Evolutionary conservation across 1,140 invertebrate species (phyloP).

Genomic region (Laupala kohalensis): DNA sequence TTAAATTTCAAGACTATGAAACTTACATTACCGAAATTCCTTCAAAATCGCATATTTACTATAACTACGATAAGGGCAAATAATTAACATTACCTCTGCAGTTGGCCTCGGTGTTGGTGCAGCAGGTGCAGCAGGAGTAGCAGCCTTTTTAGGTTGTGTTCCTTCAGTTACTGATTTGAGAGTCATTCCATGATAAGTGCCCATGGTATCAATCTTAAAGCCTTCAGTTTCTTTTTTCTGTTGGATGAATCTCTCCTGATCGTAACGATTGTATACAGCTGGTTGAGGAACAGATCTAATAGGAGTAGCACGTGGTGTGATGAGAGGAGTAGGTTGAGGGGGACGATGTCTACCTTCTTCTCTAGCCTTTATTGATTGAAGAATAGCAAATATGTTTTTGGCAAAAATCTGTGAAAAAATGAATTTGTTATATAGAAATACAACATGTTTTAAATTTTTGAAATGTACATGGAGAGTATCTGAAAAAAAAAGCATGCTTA

Average conservation of each 20-base stretch:
- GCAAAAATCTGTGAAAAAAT: slow-evolving; percentile 54
- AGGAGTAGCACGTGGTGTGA: slow-evolving; percentile 55
- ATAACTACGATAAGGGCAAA: no score
- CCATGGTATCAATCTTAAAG: slow-evolving; percentile 96
- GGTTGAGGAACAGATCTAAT: slow-evolving; percentile 45
- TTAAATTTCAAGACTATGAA: no score
- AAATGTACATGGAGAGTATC: no score
- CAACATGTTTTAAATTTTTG: no score
- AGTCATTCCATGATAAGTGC: slow-evolving; percentile 95
- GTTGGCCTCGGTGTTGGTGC: slow-evolving; percentile 1
- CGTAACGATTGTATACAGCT: slow-evolving; percentile 88
- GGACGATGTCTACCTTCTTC: slow-evolving; percentile 68
- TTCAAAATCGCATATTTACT: no score
- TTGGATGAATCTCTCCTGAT: slow-evolving; percentile 90
- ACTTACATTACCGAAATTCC: no score
- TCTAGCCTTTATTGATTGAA: slow-evolving; percentile 81
- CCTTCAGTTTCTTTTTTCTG: slow-evolving; percentile 93
- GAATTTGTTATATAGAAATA: neutral
- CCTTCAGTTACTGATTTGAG: slow-evolving; percentile 78
- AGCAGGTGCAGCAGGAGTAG: slow-evolving; percentile 29
- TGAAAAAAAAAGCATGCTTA: no score
- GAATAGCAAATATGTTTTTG: slow-evolving; percentile 86
- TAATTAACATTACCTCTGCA: slow-evolving; percentile 10
- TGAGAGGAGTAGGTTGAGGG: slow-evolving; percentile 43
- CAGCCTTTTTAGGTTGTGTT: slow-evolving; percentile 40